Conservation (phyloP, 2,888 invertebrate species). For the Patella pellucida region DNA sequence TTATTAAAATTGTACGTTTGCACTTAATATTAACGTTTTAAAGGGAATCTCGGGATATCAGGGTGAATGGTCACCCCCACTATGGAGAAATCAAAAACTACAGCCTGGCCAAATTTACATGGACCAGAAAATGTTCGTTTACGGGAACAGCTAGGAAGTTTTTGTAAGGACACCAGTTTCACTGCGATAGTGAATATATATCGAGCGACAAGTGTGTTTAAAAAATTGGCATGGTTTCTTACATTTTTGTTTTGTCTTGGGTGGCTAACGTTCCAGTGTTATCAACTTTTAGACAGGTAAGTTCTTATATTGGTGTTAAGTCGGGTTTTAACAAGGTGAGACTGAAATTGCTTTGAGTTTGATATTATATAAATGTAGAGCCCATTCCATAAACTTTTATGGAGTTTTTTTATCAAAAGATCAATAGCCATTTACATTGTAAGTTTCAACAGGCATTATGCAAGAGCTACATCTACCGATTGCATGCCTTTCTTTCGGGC, state of each 20-base stretch:
- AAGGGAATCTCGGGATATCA: too few species aligned
- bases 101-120: constrained; percentile 11
- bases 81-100: not conserved
- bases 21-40: too few species aligned
- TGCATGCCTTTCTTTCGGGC: too few species aligned
- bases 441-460: too few species aligned
- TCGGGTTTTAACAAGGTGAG: not conserved
- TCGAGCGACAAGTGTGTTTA: constrained; percentile 46
- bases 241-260: constrained; percentile 45
- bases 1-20: too few species aligned
- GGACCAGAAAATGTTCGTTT: constrained; percentile 10
- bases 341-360: too few species aligned
- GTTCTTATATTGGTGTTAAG: constrained; percentile 26
- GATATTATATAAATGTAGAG: too few species aligned
- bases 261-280: constrained; percentile 48
- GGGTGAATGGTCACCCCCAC: too few species aligned
- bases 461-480: too few species aligned
- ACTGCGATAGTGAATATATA: constrained; percentile 54
- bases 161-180: constrained; percentile 56
- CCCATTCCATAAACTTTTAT: too few species aligned
- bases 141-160: constrained; percentile 39
- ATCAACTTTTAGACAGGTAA: constrained; percentile 44
- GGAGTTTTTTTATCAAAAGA: too few species aligned
- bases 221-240: constrained; percentile 49
- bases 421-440: too few species aligned